These are phyloP conservation scores for Eilema depressum DNA, from an alignment of 2,888 invertebrate genomes.

Conservation along the genomic window DNA sequence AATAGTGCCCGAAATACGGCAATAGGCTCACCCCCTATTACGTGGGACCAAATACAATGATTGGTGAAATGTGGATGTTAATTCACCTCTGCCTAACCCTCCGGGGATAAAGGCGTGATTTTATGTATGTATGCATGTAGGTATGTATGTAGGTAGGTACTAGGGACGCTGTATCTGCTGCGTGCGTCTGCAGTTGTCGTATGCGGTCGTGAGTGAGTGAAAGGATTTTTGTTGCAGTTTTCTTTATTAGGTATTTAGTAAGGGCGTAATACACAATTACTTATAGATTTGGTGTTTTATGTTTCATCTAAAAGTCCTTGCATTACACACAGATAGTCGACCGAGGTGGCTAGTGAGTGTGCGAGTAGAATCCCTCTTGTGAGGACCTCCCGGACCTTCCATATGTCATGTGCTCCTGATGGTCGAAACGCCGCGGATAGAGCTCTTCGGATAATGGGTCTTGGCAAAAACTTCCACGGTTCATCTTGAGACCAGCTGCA, in stretches of 20 bases:
- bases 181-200: too few species aligned
- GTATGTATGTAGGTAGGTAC: too few species aligned
- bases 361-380: constrained; percentile 76
- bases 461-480: constrained; percentile 71
- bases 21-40: too few species aligned
- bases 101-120: too few species aligned
- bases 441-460: constrained; percentile 63
- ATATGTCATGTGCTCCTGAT: constrained; percentile 61
- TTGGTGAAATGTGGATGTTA: too few species aligned
- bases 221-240: not conserved
- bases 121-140: too few species aligned
- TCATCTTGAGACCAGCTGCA: constrained; percentile 74
- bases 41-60: too few species aligned
- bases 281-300: constrained; percentile 35
- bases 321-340: constrained; percentile 83
- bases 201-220: too few species aligned
- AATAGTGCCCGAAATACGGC: too few species aligned
- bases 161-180: too few species aligned
- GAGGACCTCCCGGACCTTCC: constrained; percentile 81
- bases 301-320: constrained; percentile 79
- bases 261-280: not conserved
- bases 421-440: constrained; percentile 59
- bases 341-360: constrained; percentile 81
- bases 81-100: too few species aligned
- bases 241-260: not conserved